phyloP scores from a whole-genome alignment of 2,797 vertebrate species.

The Leptoclinus maculatus region DNA sequence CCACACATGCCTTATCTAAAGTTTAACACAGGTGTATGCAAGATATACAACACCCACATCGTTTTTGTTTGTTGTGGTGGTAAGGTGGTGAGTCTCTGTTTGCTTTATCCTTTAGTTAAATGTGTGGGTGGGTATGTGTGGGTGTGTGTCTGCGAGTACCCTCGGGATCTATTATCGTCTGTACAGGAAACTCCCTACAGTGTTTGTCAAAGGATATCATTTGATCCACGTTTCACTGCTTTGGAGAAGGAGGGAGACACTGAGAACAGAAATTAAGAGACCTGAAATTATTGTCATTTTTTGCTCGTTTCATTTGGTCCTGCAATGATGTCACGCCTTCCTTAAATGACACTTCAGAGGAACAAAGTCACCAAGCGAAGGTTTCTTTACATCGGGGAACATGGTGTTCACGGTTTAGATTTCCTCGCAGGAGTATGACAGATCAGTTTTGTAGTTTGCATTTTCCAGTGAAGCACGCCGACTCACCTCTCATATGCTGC shows the following conservation, averaged over 20 bases:
- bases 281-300: constrained; percentile 58
- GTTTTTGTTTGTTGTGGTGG: constrained; percentile 25
- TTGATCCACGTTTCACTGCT: constrained; percentile 51
- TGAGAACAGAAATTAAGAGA: constrained; percentile 45
- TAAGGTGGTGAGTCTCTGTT: constrained; percentile 29
- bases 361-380: background rate
- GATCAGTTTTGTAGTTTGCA: constrained; percentile 25
- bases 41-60: constrained; percentile 14
- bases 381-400: background rate
- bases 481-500: constrained; percentile 45
- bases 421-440: constrained; percentile 52
- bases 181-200: constrained; percentile 66
- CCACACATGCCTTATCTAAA: constrained; percentile 1
- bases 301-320: constrained; percentile 10
- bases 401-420: constrained; percentile 8
- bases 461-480: constrained; percentile 34
- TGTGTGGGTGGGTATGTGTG: constrained; percentile 3
- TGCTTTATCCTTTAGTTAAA: constrained; percentile 36
- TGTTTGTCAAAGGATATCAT: constrained; percentile 66
- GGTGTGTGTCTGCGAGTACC: constrained; percentile 44
- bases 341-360: constrained; percentile 5
- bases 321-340: constrained; percentile 15
- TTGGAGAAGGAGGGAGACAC: constrained; percentile 33
- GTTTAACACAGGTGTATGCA: constrained; percentile 17
- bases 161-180: constrained; percentile 50